Conservation (phyloP, 1,140 invertebrate species). For the Octopus bimaculoides region DNA sequence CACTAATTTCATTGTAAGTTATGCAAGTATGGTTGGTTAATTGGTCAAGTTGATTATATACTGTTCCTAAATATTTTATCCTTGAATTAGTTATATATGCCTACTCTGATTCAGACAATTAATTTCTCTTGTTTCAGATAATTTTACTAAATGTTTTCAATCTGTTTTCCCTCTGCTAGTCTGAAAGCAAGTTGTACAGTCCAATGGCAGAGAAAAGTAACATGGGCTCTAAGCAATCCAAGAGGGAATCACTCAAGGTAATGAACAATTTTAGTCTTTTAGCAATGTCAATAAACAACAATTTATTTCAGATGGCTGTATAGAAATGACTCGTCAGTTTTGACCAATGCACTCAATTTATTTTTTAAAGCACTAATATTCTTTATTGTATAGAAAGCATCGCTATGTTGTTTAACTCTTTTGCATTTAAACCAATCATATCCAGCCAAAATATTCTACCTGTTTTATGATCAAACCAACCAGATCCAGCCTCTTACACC, state of each 20-base stretch:
- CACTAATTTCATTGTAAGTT: background rate
- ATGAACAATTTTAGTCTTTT: background rate
- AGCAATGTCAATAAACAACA: background rate
- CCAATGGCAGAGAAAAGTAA: background rate
- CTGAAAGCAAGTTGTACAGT: constrained; percentile 19
- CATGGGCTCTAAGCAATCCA: constrained; percentile 22
- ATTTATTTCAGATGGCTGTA: background rate
- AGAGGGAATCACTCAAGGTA: constrained; percentile 32
- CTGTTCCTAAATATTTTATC: background rate
- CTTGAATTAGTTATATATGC: background rate
- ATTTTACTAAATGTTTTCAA: constrained; percentile 13
- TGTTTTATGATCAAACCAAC: no score
- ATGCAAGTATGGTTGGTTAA: background rate
- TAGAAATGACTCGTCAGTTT: background rate
- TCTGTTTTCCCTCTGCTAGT: constrained; percentile 14
- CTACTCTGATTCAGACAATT: background rate
- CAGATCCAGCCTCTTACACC: no score
- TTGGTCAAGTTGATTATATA: background rate
- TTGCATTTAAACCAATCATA: no score
- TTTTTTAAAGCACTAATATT: background rate
- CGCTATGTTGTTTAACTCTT: background rate
- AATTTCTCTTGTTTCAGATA: background rate
- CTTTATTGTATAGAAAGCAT: background rate
- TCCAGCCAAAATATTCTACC: no score
- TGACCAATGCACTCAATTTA: background rate